A percentile compares a stretch with the other conserved stretches of the same genome.
phyloP scores from a whole-genome alignment of 1,140 invertebrate genomes.

The Hycleus phaleratus region DNA sequence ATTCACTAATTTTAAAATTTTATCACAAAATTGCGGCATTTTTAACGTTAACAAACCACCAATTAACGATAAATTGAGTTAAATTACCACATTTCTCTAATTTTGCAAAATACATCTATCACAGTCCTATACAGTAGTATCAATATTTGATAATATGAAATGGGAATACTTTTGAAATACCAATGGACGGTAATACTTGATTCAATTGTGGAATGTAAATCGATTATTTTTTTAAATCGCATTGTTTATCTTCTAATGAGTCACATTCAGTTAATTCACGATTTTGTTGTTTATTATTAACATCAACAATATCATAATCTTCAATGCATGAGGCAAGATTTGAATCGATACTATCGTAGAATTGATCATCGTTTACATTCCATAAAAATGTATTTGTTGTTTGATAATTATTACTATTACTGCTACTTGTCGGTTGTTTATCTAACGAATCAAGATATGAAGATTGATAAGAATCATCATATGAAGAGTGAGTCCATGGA shows the following conservation, averaged over 20 bases:
- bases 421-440: conserved; percentile 33
- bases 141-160: no score
- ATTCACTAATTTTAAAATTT: no score
- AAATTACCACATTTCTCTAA: no score
- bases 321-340: conserved; percentile 30
- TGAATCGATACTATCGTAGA: conserved; percentile 51
- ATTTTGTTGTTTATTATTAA: conserved; percentile 35
- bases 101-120: no score
- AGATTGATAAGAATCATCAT: conserved; percentile 25
- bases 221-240: conserved; percentile 18
- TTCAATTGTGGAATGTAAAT: not conserved
- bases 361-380: conserved; percentile 31
- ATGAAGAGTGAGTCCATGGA: conserved; percentile 44
- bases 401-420: conserved; percentile 41
- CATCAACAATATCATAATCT: not conserved
- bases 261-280: conserved; percentile 50
- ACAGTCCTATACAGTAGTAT: no score
- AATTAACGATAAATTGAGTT: no score
- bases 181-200: no score
- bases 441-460: conserved; percentile 37
- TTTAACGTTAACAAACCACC: no score
- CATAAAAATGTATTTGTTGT: conserved; percentile 41
- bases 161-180: no score
- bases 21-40: no score
- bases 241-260: conserved; percentile 42